phyloP scores from a whole-genome alignment of 2,113 vertebrate genomes.

The Pseudonaja textilis region DNA sequence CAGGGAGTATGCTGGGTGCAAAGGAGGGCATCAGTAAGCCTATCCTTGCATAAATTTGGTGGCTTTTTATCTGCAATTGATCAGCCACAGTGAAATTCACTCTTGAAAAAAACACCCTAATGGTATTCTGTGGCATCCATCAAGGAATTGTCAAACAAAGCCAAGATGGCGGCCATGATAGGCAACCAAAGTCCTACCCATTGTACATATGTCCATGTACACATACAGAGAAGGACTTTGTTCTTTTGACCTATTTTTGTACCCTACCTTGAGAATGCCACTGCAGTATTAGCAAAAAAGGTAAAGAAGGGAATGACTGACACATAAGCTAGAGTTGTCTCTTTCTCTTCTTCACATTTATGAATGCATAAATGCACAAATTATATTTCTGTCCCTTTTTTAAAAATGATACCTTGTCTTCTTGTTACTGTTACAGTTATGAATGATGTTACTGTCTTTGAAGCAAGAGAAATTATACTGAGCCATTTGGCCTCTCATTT shows the following conservation, averaged over 20 bases:
- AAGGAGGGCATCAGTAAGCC: not conserved
- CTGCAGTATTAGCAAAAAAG: not conserved
- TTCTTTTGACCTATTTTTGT: not conserved
- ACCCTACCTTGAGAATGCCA: not conserved
- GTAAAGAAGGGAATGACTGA: not conserved
- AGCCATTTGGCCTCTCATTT: constrained; percentile 18
- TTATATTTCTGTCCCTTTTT: constrained; percentile 11
- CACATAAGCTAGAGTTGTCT: not conserved
- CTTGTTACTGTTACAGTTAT: not conserved
- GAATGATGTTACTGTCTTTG: constrained; percentile 29
- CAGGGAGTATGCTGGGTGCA: not conserved
- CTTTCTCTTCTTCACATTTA: fast-evolving
- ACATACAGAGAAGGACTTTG: not conserved
- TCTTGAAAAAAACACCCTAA: not conserved
- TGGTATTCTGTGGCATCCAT: not conserved
- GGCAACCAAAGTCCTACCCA: not conserved
- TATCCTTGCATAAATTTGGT: not conserved
- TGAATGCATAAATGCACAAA: not conserved
- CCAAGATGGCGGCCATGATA: not conserved
- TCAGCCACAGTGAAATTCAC: not conserved
- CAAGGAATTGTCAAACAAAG: not conserved
- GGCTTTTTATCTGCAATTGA: not conserved
- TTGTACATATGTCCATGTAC: not conserved
- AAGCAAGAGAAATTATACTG: constrained; percentile 34
- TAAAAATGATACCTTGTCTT: not conserved